Conservation (phyloP, 1,140 invertebrate species). For the Drosophila ananassae region DNA sequence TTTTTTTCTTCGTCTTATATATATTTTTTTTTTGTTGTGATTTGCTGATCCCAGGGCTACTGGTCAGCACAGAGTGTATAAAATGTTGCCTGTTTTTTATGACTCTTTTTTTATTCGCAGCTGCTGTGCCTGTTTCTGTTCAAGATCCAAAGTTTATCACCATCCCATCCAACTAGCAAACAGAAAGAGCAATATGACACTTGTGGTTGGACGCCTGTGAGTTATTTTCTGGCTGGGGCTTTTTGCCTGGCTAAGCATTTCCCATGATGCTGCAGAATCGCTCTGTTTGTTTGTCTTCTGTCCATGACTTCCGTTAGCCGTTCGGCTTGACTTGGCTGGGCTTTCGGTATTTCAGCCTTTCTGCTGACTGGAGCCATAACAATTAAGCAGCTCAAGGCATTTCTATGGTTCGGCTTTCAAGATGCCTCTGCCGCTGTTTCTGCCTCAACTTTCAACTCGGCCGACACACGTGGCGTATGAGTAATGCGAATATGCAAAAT, state of each 20-base stretch:
- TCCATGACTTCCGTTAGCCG: constrained; percentile 78
- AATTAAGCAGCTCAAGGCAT: constrained; percentile 47
- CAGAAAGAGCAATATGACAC: constrained; percentile 70
- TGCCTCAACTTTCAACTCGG: constrained; percentile 67
- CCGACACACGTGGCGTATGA: constrained; percentile 77
- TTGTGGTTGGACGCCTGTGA: constrained; percentile 65
- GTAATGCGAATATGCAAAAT: constrained; percentile 69
- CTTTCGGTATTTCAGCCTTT: constrained; percentile 33
- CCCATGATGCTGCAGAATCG: constrained; percentile 81
- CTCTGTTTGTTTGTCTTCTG: constrained; percentile 76
- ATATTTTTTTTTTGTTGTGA: constrained; percentile 45
- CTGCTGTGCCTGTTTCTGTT: constrained; percentile 11
- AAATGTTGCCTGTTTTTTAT: constrained; percentile 70
- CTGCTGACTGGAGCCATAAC: constrained; percentile 58
- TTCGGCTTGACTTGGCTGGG: constrained; percentile 43
- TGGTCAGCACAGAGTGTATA: constrained; percentile 65
- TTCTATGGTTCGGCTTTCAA: constrained; percentile 51
- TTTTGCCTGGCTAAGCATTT: constrained; percentile 72
- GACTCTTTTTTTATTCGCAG: constrained; percentile 43
- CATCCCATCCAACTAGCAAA: not conserved
- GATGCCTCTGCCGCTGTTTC: constrained; percentile 16
- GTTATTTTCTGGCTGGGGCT: constrained; percentile 38
- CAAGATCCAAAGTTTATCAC: constrained; percentile 25
- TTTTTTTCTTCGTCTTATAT: constrained; percentile 32
- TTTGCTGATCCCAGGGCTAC: constrained; percentile 71